A percentile compares a stretch with the other conserved stretches of the same genome.
Conservation (phyloP, 1,140 invertebrate species). For the Eubasilissa regina region DNA sequence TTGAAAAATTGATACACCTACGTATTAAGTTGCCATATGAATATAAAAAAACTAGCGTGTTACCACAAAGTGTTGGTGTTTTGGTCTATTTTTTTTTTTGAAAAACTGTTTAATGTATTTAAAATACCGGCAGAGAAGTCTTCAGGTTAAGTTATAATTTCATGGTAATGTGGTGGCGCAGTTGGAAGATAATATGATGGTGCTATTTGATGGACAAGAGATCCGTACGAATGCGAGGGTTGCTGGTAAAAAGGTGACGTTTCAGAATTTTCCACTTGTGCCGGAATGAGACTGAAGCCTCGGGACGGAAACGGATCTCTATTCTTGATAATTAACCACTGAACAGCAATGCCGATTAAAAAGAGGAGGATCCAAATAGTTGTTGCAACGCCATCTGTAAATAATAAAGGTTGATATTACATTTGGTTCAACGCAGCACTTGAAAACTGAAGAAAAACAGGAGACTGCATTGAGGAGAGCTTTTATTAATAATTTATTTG, state of each 20-base stretch:
- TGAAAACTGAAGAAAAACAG: conserved; percentile 3
- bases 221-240: background rate
- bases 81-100: too few species aligned
- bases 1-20: too few species aligned
- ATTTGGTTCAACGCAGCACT: background rate
- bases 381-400: conserved; percentile 73
- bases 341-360: background rate
- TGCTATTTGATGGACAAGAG: background rate
- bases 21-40: too few species aligned
- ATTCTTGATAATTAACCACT: background rate
- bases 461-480: too few species aligned
- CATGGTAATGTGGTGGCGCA: too few species aligned
- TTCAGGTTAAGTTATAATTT: too few species aligned
- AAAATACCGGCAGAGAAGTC: too few species aligned
- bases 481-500: too few species aligned
- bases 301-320: background rate
- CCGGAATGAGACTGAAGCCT: background rate
- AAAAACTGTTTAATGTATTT: too few species aligned
- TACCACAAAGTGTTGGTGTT: too few species aligned
- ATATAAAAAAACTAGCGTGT: too few species aligned
- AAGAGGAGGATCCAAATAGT: conserved; percentile 69
- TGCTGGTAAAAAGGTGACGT: background rate
- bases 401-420: background rate
- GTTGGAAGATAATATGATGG: background rate
- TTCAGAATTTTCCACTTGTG: background rate